phyloP scores from a whole-genome alignment of 2,113 vertebrate genomes.

The Halichoeres trimaculatus region DNA sequence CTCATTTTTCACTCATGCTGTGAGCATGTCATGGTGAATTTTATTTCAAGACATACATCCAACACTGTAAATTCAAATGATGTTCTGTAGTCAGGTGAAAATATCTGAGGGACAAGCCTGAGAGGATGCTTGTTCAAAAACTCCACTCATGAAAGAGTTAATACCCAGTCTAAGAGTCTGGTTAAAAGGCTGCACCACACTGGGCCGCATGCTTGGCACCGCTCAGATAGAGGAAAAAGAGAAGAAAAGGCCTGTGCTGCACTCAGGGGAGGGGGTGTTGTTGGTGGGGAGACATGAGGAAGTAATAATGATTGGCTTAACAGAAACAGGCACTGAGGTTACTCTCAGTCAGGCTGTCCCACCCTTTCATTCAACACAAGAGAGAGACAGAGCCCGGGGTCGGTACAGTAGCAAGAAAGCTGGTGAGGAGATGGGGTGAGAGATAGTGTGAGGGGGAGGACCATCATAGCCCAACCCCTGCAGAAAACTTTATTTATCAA shows the following conservation, averaged over 20 bases:
- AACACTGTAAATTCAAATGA: not conserved
- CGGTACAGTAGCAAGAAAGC: conserved; percentile 42
- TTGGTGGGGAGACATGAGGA: conserved; percentile 54
- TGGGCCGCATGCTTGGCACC: conserved; percentile 54
- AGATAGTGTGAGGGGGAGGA: conserved; percentile 70
- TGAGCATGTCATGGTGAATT: not conserved
- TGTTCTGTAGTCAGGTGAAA: not conserved
- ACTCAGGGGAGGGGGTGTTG: not conserved
- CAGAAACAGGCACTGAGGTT: conserved; percentile 67
- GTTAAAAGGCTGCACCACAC: conserved; percentile 34
- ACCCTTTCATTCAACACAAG: conserved; percentile 30
- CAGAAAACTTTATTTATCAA: conserved; percentile 46
- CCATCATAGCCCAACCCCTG: conserved; percentile 19
- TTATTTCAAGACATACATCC: not conserved
- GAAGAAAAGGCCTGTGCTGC: conserved; percentile 50
- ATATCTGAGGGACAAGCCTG: not conserved
- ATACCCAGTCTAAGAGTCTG: conserved; percentile 9
- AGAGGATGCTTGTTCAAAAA: not conserved
- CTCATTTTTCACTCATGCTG: not conserved
- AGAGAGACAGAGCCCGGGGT: conserved; percentile 6
- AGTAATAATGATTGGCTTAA: conserved; percentile 65
- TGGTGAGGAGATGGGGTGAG: conserved; percentile 64
- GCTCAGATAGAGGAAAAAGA: not conserved
- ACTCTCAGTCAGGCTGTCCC: conserved; percentile 68
- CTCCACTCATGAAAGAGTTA: conserved; percentile 7